Percentiles rank a stretch among this genome's conserved stretches.
Conservation (phyloP, 2,888 invertebrate species). For the Synergus gifuensis region DNA sequence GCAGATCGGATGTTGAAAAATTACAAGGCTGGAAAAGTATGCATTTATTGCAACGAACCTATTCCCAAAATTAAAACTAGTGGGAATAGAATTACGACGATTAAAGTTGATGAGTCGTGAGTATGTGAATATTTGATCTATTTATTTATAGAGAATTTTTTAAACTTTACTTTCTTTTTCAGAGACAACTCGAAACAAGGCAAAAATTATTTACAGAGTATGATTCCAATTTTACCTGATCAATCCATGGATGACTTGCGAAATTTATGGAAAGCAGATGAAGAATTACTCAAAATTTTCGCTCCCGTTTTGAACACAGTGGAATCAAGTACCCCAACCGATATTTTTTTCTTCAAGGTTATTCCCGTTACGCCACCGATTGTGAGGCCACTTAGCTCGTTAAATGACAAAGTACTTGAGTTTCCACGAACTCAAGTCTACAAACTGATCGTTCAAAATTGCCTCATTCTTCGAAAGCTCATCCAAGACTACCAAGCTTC, state of each 20-base stretch:
- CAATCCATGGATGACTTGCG: conserved; percentile 84
- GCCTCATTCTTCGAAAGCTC: conserved; percentile 83
- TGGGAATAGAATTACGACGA: conserved; percentile 82
- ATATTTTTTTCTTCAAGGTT: conserved; percentile 91
- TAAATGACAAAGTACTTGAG: conserved; percentile 85
- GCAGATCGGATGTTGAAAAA: conserved; percentile 78
- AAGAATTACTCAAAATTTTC: conserved; percentile 84
- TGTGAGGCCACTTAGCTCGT: conserved; percentile 86
- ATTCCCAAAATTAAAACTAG: conserved; percentile 81
- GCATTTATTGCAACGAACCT: conserved; percentile 80
- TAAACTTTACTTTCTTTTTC: neutral
- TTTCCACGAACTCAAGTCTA: conserved; percentile 88
- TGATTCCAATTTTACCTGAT: conserved; percentile 81
- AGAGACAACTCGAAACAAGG: conserved; percentile 10
- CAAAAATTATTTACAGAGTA: conserved; percentile 58
- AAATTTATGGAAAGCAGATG: conserved; percentile 86
- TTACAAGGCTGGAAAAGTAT: conserved; percentile 78
- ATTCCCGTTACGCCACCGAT: conserved; percentile 93
- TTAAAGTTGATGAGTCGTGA: conserved; percentile 3
- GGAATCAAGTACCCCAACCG: conserved; percentile 80
- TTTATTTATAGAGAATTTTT: no score
- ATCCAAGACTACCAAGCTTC: conserved; percentile 84
- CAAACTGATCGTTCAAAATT: conserved; percentile 84
- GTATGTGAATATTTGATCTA: neutral
- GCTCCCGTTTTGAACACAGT: conserved; percentile 83